These are phyloP conservation scores for Zosterops borbonicus DNA, from an alignment of 2,113 vertebrate genomes.

Conservation along the genomic window DNA sequence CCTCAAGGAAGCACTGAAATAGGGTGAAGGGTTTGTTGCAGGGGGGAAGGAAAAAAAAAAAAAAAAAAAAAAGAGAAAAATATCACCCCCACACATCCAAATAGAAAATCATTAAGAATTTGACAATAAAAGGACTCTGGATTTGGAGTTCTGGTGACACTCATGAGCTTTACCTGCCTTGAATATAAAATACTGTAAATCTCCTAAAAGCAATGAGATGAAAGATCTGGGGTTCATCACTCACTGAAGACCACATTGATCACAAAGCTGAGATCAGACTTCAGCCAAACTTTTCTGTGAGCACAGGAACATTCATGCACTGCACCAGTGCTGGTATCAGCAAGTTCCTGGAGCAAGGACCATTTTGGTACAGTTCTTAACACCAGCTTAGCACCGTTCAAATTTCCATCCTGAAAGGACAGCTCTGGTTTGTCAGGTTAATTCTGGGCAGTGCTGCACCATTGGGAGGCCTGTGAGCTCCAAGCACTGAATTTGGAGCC, in stretches of 20 bases:
- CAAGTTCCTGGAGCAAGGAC: background rate
- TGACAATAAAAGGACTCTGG: background rate
- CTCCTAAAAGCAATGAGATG: background rate
- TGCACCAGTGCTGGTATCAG: background rate
- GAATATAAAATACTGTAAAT: background rate
- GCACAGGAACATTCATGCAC: accelerated
- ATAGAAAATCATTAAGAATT: background rate
- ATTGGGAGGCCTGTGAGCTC: background rate
- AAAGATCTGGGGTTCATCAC: background rate
- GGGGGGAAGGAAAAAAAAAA: accelerated
- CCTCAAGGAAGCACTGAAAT: background rate
- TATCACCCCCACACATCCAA: accelerated
- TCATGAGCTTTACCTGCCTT: background rate
- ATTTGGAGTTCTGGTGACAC: background rate
- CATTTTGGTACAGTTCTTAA: background rate
- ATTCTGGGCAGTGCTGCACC: background rate
- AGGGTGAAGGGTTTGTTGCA: background rate
- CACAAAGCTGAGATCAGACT: background rate
- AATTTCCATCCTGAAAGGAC: background rate
- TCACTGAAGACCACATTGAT: background rate
- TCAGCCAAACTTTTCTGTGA: background rate
- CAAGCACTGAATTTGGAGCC: background rate
- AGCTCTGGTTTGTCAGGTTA: background rate
- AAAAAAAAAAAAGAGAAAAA: background rate
- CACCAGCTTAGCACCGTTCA: background rate